Conservation (phyloP, 2,113 vertebrate genomes). For the Calypte anna region DNA sequence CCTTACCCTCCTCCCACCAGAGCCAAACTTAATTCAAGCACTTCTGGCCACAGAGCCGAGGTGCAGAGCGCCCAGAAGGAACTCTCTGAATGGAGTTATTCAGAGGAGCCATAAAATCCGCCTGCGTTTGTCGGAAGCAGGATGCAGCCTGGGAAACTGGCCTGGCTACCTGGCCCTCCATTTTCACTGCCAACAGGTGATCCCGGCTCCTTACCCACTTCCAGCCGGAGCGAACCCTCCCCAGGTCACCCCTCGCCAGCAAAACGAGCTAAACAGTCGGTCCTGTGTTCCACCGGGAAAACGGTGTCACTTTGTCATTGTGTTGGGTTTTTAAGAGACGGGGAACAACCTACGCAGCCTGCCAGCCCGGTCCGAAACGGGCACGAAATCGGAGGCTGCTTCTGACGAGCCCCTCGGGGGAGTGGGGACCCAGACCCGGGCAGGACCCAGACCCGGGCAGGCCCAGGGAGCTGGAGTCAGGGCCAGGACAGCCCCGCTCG, state of each 20-base stretch:
- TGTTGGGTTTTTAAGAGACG: rapidly evolving
- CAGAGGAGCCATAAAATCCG: neutral
- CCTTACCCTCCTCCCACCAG: neutral
- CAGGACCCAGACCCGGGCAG: no score
- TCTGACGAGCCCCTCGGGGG: rapidly evolving
- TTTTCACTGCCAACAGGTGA: neutral
- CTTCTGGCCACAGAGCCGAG: neutral
- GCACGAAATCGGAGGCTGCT: rapidly evolving
- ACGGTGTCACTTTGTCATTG: neutral
- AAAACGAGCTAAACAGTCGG: neutral
- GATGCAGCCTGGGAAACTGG: neutral
- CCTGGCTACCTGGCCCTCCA: neutral
- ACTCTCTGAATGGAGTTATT: neutral
- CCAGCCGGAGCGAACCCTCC: neutral
- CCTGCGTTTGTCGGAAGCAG: neutral
- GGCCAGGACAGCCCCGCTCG: neutral
- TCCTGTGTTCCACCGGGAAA: rapidly evolving
- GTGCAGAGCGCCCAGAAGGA: neutral
- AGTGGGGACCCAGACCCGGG: no score
- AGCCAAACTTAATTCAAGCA: neutral
- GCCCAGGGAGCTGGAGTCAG: neutral
- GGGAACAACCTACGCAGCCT: neutral
- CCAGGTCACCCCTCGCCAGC: neutral
- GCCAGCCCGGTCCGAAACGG: rapidly evolving
- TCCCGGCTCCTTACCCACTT: neutral